Percentiles rank a stretch among this genome's conserved stretches.
These are phyloP conservation scores for Limnephilus marmoratus DNA, from an alignment of 2,888 invertebrate genomes.

Conservation along the genomic window DNA sequence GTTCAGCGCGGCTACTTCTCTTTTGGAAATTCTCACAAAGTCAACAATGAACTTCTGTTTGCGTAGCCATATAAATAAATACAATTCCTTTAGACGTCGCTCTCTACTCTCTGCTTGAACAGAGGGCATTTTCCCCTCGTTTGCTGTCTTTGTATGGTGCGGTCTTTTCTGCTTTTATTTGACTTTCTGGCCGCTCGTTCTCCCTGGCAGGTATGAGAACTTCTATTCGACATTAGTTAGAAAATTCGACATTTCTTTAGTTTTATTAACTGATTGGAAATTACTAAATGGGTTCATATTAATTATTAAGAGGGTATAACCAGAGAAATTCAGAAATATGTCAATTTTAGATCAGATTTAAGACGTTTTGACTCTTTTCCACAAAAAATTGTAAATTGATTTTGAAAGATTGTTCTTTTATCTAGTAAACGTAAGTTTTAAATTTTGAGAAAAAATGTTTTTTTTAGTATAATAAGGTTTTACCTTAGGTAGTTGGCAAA, in stretches of 20 bases:
- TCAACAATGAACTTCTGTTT: slow-evolving; percentile 39
- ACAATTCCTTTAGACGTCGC: slow-evolving; percentile 39
- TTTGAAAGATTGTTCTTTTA: too few species aligned
- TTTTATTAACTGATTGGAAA: not conserved
- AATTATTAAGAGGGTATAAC: too few species aligned
- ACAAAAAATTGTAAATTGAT: too few species aligned
- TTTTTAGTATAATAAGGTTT: too few species aligned
- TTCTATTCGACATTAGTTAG: slow-evolving; percentile 14
- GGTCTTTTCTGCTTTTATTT: slow-evolving; percentile 15
- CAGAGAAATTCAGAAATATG: too few species aligned
- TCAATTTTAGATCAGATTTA: too few species aligned
- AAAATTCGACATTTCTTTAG: not conserved
- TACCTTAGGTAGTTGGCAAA: too few species aligned
- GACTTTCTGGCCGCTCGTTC: slow-evolving; percentile 13
- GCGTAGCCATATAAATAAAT: slow-evolving; percentile 28
- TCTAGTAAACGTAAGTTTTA: too few species aligned
- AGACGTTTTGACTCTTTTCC: too few species aligned
- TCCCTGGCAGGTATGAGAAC: not conserved
- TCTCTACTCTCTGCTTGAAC: slow-evolving; percentile 33
- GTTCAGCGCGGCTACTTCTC: slow-evolving; percentile 26
- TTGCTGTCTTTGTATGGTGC: slow-evolving; percentile 20
- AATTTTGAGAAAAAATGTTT: too few species aligned
- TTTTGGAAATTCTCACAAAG: slow-evolving; percentile 29
- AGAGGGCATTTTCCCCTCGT: slow-evolving; percentile 40
- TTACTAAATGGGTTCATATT: not conserved